These are phyloP conservation scores for Dinocampus coccinellae DNA, from an alignment of 2,888 invertebrate genomes.

Conservation along the genomic window DNA sequence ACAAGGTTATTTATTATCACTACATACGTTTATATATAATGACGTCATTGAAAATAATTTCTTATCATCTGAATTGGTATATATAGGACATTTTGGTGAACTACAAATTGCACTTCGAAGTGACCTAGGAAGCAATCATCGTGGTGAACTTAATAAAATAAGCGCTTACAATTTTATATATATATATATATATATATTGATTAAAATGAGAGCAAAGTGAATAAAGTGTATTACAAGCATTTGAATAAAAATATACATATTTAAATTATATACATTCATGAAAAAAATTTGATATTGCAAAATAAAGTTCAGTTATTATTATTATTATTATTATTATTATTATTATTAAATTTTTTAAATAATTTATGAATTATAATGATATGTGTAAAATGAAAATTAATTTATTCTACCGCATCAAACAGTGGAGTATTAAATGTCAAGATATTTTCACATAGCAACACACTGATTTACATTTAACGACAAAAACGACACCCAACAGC, in stretches of 20 bases:
- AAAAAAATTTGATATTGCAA: no score
- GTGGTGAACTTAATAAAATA: slow-evolving; percentile 47
- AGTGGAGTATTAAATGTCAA: slow-evolving; percentile 10
- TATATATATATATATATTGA: background rate
- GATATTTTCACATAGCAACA: background rate
- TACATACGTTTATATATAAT: background rate
- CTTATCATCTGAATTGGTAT: slow-evolving; percentile 16
- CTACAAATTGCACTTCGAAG: slow-evolving; percentile 47
- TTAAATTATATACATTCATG: no score
- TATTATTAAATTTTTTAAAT: background rate
- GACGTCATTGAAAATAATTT: slow-evolving; percentile 13
- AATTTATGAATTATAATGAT: background rate
- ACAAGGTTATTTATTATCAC: background rate
- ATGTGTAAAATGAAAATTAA: slow-evolving; percentile 11
- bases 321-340: background rate
- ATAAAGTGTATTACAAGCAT: no score
- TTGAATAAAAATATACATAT: no score
- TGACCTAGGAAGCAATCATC: slow-evolving; percentile 52
- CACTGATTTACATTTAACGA: slow-evolving; percentile 12
- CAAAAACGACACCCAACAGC: background rate
- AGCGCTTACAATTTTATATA: slow-evolving; percentile 34
- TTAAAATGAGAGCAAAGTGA: background rate
- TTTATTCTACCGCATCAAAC: background rate
- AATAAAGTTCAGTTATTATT: no score
- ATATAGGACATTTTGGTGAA: slow-evolving; percentile 11